Percentiles rank a stretch among this genome's conserved stretches.
Evolutionary conservation across 2,888 invertebrate genomes (phyloP).

Genomic region (Coenonympha glycerion): DNA sequence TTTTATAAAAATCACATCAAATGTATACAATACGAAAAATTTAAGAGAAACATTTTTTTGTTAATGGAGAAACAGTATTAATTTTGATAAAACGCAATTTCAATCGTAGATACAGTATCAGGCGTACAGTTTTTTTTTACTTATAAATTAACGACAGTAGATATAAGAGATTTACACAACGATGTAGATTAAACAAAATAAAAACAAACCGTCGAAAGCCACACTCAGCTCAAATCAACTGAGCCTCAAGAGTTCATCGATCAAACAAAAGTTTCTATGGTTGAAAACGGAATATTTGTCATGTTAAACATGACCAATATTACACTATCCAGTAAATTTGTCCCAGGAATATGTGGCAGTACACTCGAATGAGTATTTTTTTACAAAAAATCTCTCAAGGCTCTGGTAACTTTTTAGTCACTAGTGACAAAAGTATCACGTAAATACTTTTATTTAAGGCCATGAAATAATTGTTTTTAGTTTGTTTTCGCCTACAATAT

Average conservation of each 20-base stretch:
- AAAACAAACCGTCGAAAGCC: background rate
- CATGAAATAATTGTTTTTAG: constrained; percentile 1
- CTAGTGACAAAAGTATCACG: background rate
- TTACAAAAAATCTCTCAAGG: background rate
- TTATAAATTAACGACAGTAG: constrained; percentile 4
- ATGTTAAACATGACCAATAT: too few relatives aligned
- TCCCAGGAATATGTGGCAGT: too few relatives aligned
- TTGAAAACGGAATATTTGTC: too few relatives aligned
- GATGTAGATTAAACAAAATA: constrained; percentile 8
- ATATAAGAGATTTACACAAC: constrained; percentile 15
- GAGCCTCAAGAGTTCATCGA: too few relatives aligned
- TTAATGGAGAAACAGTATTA: background rate
- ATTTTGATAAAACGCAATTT: constrained; percentile 11
- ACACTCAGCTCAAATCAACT: too few relatives aligned
- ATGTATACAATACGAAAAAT: background rate
- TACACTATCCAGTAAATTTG: too few relatives aligned
- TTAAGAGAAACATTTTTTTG: background rate
- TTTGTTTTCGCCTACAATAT: background rate
- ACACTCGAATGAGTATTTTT: background rate
- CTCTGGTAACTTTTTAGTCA: background rate
- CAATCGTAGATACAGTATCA: constrained; percentile 25
- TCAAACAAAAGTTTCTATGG: too few relatives aligned
- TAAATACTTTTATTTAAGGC: too few relatives aligned
- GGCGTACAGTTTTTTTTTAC: constrained; percentile 18
- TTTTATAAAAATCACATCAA: constrained; percentile 2